Percentiles rank a stretch among this genome's conserved stretches.
Evolutionary conservation across 2,113 vertebrate species (phyloP).

Genomic region (Verasper variegatus): DNA sequence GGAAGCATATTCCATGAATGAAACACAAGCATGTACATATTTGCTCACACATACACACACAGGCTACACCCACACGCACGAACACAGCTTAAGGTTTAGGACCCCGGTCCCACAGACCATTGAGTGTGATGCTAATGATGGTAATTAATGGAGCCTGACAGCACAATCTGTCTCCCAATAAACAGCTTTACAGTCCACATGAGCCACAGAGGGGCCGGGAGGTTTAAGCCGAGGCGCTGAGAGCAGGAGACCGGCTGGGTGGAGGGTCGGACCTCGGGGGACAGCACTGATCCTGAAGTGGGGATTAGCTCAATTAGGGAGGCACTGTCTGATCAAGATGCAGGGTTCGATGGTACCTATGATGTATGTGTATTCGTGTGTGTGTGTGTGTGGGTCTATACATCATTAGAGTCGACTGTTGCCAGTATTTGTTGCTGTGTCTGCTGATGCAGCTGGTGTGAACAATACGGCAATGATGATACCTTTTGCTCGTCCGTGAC

Average conservation of each 20-base stretch:
- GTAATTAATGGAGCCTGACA: slow-evolving; percentile 99
- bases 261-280: slow-evolving; percentile 79
- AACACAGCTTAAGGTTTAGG: slow-evolving; percentile 79
- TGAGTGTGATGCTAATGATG: slow-evolving; percentile 98
- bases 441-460: slow-evolving; percentile 61
- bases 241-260: slow-evolving; percentile 68
- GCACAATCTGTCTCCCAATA: slow-evolving; percentile 96
- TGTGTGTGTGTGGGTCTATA: slow-evolving; percentile 13
- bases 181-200: slow-evolving; percentile 87
- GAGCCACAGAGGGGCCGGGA: slow-evolving; percentile 72
- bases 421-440: slow-evolving; percentile 65
- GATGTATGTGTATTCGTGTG: slow-evolving; percentile 25
- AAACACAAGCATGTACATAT: neutral
- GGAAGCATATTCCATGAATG: neutral
- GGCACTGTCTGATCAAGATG: slow-evolving; percentile 71
- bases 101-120: slow-evolving; percentile 82
- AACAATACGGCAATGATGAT: slow-evolving; percentile 52
- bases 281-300: slow-evolving; percentile 88
- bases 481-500: slow-evolving; percentile 56
- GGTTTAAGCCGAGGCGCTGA: slow-evolving; percentile 62
- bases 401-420: slow-evolving; percentile 66
- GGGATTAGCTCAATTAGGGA: slow-evolving; percentile 97
- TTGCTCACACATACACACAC: neutral
- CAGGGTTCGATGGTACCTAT: slow-evolving; percentile 49
- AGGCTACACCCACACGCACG: slow-evolving; percentile 8